Base-by-base conservation (phyloP, 2,113 vertebrate genomes). In the Tupaia tana region DNA sequence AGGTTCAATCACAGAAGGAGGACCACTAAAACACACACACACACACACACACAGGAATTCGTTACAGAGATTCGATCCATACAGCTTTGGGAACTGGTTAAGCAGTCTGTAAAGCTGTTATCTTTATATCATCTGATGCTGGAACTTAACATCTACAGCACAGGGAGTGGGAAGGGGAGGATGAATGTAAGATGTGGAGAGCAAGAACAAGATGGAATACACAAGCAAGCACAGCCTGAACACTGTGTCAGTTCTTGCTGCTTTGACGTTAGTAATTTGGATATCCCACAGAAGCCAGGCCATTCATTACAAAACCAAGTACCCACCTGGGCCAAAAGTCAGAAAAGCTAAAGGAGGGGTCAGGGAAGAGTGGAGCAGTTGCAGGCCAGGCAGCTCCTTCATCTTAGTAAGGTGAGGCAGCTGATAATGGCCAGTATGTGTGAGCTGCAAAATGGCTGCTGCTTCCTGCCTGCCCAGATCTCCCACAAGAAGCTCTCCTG, bases 1-100 rank as follows among this genome's bases (percentile, higher is more conserved):
- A 43, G 29, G 61, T 96, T 96, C 79, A 94, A 13, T 96, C 56
- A 77, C 31, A 85, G 70, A 61, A 92, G 73, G 19, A 81, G 27
- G 74, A 77, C 43, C 54, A 24, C 56, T 43, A 87, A 59, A 58
- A 43, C 43, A 43, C 43, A 43, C 43, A 43, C 22, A 20, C 1
- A 67, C 2, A 14, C 29, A 54, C 9, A 56, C 8, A 27, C 27
- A 31, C 1, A 71, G 0, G 64, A 54, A 69, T 80, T 81, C 89
- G 34, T 43, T 34, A 56, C 22, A 82, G 63, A 27, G 43, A 84
- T 74, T 84, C 93, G 64, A 58, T 43, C n/a, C 70, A 67, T n/a
- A 77, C n/a, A 86, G 56, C 64, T 58, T 8, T 86, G 43, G 19
- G 73, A 87, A 64, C 52, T 77, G 81, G 81, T 69, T 86, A 58